Conservation (phyloP, 1,140 invertebrate genomes). For the Drosophila sturtevanti region DNA sequence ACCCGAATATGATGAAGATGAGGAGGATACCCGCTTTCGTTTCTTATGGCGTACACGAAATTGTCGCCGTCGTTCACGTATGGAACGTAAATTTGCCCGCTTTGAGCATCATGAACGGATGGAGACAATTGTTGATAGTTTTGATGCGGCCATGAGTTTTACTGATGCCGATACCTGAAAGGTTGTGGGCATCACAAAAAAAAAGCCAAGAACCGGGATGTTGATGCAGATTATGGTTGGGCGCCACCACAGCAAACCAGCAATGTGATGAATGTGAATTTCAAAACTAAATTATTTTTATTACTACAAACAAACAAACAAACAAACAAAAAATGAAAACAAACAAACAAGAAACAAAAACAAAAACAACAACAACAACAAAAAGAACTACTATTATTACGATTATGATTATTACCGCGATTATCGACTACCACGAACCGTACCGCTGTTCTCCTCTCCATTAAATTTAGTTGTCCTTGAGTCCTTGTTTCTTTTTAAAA, state of each 20-base stretch:
- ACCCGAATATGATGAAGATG: conserved; percentile 75
- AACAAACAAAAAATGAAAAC: not conserved
- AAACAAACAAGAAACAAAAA: conserved; percentile 3
- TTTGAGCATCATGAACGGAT: conserved; percentile 78
- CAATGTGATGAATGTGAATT: conserved; percentile 81
- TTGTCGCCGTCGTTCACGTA: conserved; percentile 47
- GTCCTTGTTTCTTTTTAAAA: too few relatives aligned
- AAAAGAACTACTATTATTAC: conserved; percentile 66
- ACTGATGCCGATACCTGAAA: conserved; percentile 77
- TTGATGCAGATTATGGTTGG: conserved; percentile 49
- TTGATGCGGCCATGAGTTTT: conserved; percentile 79
- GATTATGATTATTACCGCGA: conserved; percentile 70
- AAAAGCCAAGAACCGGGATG: conserved; percentile 15
- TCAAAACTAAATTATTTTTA: conserved; percentile 80
- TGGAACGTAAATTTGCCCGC: conserved; percentile 63
- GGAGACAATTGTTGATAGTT: conserved; percentile 77
- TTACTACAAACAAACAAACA: conserved; percentile 58
- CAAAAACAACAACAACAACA: not conserved
- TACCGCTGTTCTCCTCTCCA: conserved; percentile 67
- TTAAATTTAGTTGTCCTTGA: conserved; percentile 70
- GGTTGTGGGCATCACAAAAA: not conserved
- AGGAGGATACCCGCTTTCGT: conserved; percentile 69
- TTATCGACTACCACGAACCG: conserved; percentile 38
- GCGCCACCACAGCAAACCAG: conserved; percentile 52
- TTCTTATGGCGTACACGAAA: conserved; percentile 61